Evolutionary conservation across 2,888 invertebrate genomes (phyloP).

Genomic region (Psococerastis gibbosa): DNA sequence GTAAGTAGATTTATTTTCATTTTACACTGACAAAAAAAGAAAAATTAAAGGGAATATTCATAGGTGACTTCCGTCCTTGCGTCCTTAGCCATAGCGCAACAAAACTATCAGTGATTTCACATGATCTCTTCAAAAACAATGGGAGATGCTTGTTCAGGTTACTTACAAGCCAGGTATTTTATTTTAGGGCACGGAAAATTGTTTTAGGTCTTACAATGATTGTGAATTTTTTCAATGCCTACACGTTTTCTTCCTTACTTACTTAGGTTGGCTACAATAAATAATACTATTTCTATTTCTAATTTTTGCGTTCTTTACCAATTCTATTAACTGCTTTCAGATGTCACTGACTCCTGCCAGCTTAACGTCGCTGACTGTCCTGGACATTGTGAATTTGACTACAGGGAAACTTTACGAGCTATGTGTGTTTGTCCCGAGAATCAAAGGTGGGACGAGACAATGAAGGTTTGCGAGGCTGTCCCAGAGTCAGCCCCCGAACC

Average conservation of each 20-base stretch:
- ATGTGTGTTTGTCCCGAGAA: conserved; percentile 42
- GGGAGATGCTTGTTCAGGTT: too few relatives aligned
- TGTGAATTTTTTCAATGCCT: too few relatives aligned
- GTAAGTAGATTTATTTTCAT: conserved; percentile 19
- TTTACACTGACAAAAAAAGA: too few relatives aligned
- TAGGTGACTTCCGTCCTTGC: too few relatives aligned
- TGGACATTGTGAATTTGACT: conserved; percentile 45
- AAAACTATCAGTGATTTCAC: too few relatives aligned
- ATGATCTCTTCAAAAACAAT: too few relatives aligned
- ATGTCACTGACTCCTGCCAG: conserved; percentile 43
- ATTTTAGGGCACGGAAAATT: not conserved
- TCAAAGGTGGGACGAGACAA: conserved; percentile 29
- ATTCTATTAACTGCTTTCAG: conserved; percentile 18
- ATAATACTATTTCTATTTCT: too few relatives aligned
- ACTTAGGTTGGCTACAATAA: too few relatives aligned
- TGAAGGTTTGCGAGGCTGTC: conserved; percentile 27
- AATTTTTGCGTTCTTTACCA: not conserved
- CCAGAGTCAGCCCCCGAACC: conserved; percentile 20
- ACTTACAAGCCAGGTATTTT: too few relatives aligned
- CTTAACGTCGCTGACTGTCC: conserved; percentile 44
- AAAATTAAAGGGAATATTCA: conserved; percentile 22
- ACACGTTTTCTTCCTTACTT: too few relatives aligned
- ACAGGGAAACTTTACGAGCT: conserved; percentile 37
- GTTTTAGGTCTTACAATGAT: too few relatives aligned
- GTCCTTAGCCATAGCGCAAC: too few relatives aligned